Evolutionary conservation across 2,888 invertebrate genomes (phyloP), one percentile per base, ranked within the genome.

Genomic region (Dasypogon diadema): DNA sequence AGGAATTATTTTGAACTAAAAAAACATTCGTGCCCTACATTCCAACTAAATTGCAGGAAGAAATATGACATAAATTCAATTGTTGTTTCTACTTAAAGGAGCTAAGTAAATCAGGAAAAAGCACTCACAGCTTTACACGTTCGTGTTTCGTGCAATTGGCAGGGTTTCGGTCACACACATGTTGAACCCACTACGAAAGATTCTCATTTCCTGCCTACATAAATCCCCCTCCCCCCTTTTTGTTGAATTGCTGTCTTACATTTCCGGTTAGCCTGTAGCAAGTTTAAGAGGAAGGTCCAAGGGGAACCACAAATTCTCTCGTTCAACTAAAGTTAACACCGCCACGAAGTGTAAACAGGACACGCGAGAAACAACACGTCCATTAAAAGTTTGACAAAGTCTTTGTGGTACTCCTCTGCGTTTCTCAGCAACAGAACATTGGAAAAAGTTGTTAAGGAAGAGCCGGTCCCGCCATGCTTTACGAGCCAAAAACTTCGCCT

Each of bases 331-430:
- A 65, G 24, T 26, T 56, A 24, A 22, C 65, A 48, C 65, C 65
- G 2, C 46, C 42, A 46, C 3, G 18, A 42, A 48, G 65, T 65
- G 76, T 63, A 72, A 73, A 72, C 54, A 73, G 60, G 63, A 73
- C 73, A 76, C 76, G 73, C 63, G 63, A 73, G 24, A 42, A 60
- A 76, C 73, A 76, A 73, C 60, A 73, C 73, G 58, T 73, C 76
- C 73, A 76, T 76, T 76, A 76, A 76, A 76, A 76, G 48, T 76
- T 76, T 63, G 60, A 72, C 73, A 73, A 72, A 76, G 63, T 37
- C 76, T 34, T 46, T 46, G 18, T 14, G 22, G 46, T 22, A 2
- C 24, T 21, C 22, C 65, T 22, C 14, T 2, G 26, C 48, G 65
- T 46, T 21, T 46, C 65, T 14, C 65, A 46, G 46, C 24, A 30